Evolutionary conservation across 2,113 vertebrate genomes (phyloP).

Genomic region (Neopipo cinnamomea): DNA sequence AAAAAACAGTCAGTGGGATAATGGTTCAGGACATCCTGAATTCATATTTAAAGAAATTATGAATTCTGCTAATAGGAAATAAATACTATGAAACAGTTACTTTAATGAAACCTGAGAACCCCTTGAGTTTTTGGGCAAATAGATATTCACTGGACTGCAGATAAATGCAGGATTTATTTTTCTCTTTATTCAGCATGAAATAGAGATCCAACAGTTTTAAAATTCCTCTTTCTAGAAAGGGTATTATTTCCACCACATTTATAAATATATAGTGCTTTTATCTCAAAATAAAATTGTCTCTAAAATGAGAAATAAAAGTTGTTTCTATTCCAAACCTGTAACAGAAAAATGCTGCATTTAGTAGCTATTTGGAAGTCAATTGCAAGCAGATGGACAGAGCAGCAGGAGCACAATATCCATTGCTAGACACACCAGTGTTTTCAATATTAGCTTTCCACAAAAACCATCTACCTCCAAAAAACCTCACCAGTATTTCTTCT

Average conservation of each 20-base stretch:
- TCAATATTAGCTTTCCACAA: background rate
- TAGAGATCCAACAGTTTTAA: background rate
- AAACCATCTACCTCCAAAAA: background rate
- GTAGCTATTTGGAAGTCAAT: slow-evolving; percentile 64
- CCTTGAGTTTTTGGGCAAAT: background rate
- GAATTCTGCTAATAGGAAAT: background rate
- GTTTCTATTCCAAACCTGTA: background rate
- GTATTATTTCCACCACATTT: background rate
- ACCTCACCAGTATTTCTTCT: background rate
- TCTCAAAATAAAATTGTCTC: slow-evolving; percentile 41
- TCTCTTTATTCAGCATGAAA: slow-evolving; percentile 39
- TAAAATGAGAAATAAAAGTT: slow-evolving; percentile 36
- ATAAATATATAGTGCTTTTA: slow-evolving; percentile 11
- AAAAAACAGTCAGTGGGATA: background rate
- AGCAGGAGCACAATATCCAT: slow-evolving; percentile 48
- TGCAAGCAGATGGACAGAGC: slow-evolving; percentile 69
- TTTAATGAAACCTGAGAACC: background rate
- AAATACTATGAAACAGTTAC: background rate
- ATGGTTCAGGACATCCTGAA: background rate
- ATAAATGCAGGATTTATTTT: slow-evolving; percentile 9
- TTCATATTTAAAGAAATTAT: background rate
- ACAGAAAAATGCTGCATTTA: slow-evolving; percentile 44
- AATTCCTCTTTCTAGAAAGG: slow-evolving; percentile 1
- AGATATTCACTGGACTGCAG: background rate
- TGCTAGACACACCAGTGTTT: background rate